A percentile compares a stretch with the other conserved stretches of the same genome.
phyloP scores from a whole-genome alignment of 2,888 invertebrate species.

The Hypena proboscidalis region DNA sequence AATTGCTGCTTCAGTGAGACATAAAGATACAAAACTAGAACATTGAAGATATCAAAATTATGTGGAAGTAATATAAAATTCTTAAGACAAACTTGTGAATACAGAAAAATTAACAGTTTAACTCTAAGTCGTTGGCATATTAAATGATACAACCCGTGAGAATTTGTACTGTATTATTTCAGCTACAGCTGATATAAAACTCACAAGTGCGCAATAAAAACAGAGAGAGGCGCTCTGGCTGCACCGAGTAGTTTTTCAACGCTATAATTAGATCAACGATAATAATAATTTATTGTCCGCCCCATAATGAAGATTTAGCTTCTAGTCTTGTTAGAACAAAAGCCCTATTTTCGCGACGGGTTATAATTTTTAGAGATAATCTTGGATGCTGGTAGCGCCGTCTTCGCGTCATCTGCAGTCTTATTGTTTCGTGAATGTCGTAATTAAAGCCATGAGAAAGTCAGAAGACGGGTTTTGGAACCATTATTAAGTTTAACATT shows the following conservation, averaged over 20 bases:
- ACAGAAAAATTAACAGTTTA: too few species aligned
- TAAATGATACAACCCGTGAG: too few species aligned
- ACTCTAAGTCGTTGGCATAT: too few species aligned
- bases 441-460: constrained; percentile 25
- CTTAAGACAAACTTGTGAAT: too few species aligned
- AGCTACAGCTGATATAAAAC: not conserved
- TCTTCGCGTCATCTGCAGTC: constrained; percentile 63
- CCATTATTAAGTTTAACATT: not conserved
- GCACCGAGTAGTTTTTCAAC: constrained; percentile 35
- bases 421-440: constrained; percentile 50
- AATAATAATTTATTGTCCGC: constrained; percentile 68
- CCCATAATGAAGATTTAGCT: constrained; percentile 80
- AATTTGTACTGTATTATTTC: too few species aligned
- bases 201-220: constrained; percentile 5
- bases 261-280: constrained; percentile 71
- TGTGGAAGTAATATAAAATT: too few species aligned
- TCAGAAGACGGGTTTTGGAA: not conserved
- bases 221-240: not conserved
- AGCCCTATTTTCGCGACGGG: constrained; percentile 57
- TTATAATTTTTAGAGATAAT: constrained; percentile 74
- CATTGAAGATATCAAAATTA: too few species aligned
- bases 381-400: constrained; percentile 60
- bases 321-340: constrained; percentile 63
- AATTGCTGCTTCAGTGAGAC: too few species aligned
- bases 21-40: too few species aligned